These are phyloP conservation scores for Jaculus jaculus DNA, from an alignment of 2,113 vertebrate species.

Conservation along the genomic window DNA sequence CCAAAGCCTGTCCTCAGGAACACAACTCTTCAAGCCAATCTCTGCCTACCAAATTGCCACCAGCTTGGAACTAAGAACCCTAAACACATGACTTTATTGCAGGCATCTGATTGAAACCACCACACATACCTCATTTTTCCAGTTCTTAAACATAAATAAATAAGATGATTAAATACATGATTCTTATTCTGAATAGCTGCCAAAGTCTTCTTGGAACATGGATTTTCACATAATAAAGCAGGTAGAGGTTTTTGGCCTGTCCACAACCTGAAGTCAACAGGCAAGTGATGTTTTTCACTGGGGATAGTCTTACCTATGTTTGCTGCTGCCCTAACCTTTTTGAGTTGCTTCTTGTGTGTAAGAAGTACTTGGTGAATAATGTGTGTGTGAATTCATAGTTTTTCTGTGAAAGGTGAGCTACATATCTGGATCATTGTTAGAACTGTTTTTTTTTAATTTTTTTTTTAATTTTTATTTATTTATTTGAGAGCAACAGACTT, in stretches of 20 bases:
- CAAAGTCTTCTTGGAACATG: neutral
- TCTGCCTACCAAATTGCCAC: too few species aligned
- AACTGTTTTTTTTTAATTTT: too few species aligned
- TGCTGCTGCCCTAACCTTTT: neutral
- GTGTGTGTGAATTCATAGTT: constrained; percentile 48
- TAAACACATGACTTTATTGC: too few species aligned
- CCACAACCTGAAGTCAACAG: neutral
- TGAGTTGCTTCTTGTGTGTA: constrained; percentile 29
- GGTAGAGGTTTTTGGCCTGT: neutral
- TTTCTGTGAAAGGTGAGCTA: neutral
- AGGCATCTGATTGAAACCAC: too few species aligned
- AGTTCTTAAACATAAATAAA: constrained; percentile 31
- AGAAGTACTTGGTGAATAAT: constrained; percentile 12
- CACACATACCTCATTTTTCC: neutral
- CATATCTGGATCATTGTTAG: constrained; percentile 43
- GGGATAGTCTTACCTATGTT: neutral
- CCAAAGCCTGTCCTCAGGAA: too few species aligned
- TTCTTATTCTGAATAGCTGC: constrained; percentile 2
- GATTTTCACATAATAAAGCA: neutral
- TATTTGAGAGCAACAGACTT: too few species aligned
- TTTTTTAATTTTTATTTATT: too few species aligned
- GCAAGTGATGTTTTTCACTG: neutral
- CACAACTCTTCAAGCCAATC: too few species aligned
- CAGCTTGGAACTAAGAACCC: too few species aligned
- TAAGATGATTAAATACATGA: neutral